Evolutionary conservation across 2,888 invertebrate species (phyloP).

Genomic region (Limnephilus marmoratus): DNA sequence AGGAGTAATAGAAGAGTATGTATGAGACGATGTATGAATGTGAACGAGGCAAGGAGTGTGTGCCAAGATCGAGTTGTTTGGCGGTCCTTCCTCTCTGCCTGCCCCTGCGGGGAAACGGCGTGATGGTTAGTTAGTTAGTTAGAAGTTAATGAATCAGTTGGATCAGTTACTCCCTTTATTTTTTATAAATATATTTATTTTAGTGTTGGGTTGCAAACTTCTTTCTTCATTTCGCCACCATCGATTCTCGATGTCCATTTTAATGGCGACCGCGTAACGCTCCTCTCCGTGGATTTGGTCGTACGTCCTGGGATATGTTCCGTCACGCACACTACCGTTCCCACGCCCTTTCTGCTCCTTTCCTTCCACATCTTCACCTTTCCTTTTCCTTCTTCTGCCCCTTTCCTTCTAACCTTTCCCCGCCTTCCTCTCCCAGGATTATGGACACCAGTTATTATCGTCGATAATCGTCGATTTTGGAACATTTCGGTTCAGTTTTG

Average conservation of each 20-base stretch:
- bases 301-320: slow-evolving; percentile 18
- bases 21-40: too few relatives aligned
- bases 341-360: slow-evolving; percentile 20
- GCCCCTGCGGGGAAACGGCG: too few relatives aligned
- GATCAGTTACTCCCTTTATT: not conserved
- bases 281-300: slow-evolving; percentile 6
- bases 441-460: slow-evolving; percentile 50
- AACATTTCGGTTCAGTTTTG: slow-evolving; percentile 45
- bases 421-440: not conserved
- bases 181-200: not conserved
- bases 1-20: too few relatives aligned
- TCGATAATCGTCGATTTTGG: slow-evolving; percentile 53
- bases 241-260: slow-evolving; percentile 13
- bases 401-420: not conserved
- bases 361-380: not conserved
- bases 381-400: not conserved
- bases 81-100: too few relatives aligned
- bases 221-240: not conserved
- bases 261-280: slow-evolving; percentile 45
- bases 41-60: too few relatives aligned
- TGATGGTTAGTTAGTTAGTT: too few relatives aligned
- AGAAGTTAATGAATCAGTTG: not conserved
- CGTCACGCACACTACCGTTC: slow-evolving; percentile 29
- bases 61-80: too few relatives aligned
- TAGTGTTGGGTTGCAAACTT: not conserved